Evolutionary conservation across 1,140 invertebrate species (phyloP), one percentile per base, ranked within the genome.

Genomic region (Atta cephalotes): DNA sequence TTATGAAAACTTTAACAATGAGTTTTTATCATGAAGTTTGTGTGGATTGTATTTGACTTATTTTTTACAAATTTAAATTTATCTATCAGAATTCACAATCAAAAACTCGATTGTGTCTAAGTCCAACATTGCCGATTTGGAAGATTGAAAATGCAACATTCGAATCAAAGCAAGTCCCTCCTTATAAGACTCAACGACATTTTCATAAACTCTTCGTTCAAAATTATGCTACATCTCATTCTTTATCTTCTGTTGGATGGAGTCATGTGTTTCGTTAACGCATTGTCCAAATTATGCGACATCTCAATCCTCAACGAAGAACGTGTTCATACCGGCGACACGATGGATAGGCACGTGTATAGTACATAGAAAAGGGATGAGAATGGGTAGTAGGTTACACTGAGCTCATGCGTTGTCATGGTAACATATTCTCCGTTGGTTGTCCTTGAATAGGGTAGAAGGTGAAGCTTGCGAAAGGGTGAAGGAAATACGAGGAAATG

Each of bases 321-420:
- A 49, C 51, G 53, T 53, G 72, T 56, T 45, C 16, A 12, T 14
- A n/a, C 77, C 39, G 14, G n/a, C 12, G 62, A 28, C n/a, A 90
- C 39, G 76, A 87, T 87, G 81, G 74, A 70, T 65, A 88, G 79
- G 60, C 88, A 71, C 56, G 65, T 79, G 82, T 31, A 58, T 70
- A 45, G n/a, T 66, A 72, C 49, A 62, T 62, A 74, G 65, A 68
- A 87, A 89, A 88, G 81, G 85, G 85, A 93, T 85, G 86, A 85
- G 91, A 92, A 89, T 88, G 88, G 91, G 88, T 88, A 88, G 88
- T 88, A 88, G 90, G 89, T 92, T 87, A 93, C 91, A 90, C 91
- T 78, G 89, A 91, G 92, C 91, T 93, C 90, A 87, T 89, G 87
- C 88, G 92, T 93, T 81, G 87, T 81, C 88, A 93, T 93, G 90